Evolutionary conservation across 2,113 vertebrate species (phyloP).

Genomic region (Triplophysa rosa): DNA sequence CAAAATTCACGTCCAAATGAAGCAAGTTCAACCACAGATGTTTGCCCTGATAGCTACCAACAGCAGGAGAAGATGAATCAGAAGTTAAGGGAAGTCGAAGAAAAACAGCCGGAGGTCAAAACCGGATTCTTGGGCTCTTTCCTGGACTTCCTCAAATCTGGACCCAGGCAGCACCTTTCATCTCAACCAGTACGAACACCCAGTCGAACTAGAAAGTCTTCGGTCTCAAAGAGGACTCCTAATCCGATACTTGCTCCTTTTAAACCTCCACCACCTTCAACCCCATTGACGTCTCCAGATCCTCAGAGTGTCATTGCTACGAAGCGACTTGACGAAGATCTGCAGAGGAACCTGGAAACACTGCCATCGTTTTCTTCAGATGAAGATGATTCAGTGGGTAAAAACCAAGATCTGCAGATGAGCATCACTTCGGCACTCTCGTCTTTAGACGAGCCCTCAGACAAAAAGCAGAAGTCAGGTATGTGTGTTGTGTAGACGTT

Average conservation of each 20-base stretch:
- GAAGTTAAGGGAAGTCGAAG: slow-evolving; percentile 96
- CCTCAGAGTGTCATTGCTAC: slow-evolving; percentile 68
- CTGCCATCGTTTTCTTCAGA: slow-evolving; percentile 94
- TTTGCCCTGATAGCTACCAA: slow-evolving; percentile 84
- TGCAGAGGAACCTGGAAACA: slow-evolving; percentile 88
- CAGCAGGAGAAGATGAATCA: slow-evolving; percentile 97
- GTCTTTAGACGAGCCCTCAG: slow-evolving; percentile 82
- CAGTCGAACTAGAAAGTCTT: slow-evolving; percentile 83
- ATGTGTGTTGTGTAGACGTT: slow-evolving; percentile 40
- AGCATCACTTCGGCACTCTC: slow-evolving; percentile 85
- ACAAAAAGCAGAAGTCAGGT: slow-evolving; percentile 86
- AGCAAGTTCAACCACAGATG: slow-evolving; percentile 74
- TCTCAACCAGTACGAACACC: slow-evolving; percentile 85
- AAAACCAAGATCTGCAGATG: slow-evolving; percentile 89
- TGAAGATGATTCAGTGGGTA: slow-evolving; percentile 89
- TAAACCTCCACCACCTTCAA: slow-evolving; percentile 69
- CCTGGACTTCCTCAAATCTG: slow-evolving; percentile 96
- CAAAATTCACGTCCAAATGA: slow-evolving; percentile 85
- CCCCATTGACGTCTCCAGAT: slow-evolving; percentile 70
- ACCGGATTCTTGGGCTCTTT: slow-evolving; percentile 97
- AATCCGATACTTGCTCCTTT: slow-evolving; percentile 71
- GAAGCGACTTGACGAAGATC: slow-evolving; percentile 84
- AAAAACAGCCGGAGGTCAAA: slow-evolving; percentile 97
- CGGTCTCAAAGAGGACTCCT: slow-evolving; percentile 73
- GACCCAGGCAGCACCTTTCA: slow-evolving; percentile 92